Base-by-base conservation (phyloP, 2,888 invertebrate genomes). In the Rhingia rostrata region DNA sequence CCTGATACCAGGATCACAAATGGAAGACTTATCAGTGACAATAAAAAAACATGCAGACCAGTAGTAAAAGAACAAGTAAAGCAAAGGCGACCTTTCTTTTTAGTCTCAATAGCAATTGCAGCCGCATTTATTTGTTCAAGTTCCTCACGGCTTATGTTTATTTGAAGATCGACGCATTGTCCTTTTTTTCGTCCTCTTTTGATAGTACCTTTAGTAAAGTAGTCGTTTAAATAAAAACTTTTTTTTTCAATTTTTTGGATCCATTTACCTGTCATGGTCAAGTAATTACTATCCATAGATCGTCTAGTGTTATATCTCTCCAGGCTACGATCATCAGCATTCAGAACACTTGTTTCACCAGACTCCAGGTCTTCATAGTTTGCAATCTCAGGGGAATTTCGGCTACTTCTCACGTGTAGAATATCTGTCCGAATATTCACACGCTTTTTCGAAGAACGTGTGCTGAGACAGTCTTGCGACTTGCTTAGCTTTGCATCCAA, bases 101-200 rank as follows among this genome's bases (percentile, higher is more conserved):
- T 92, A 72, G 92, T 92, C 86, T 93, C 93, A 12, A 93, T 93
- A 6, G 94, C 93, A 60, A 90, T 88, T 10, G 91, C 90, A 43
- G 93, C 93, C 1, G 94, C 94, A 89, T 95, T 95, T 82, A 95
- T 93, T 66, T 94, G 93, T 87, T 95, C 94, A 63, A 95, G 90
- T 88, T 95, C 95, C 88, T 95, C 95, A 60, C 95, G 92, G 5
- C 95, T 95, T 87, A 95, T 94, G 88, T 95, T 94, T 6, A 95
- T 92, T 89, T 94, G 94, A 0, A 95, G 94, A 91, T 95, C 95
- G 80, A 95, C 93, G 89, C 93, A 94, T 88, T 95, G 95, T 0
- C 95, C 95, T 87, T 95, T 94, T 89, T 95, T 94, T 87, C 94
- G 94, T 0, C 95, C 95, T 60, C 95, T 92, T 88, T 95, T 95